Percentiles rank a stretch among this genome's conserved stretches.
These are phyloP conservation scores for Sebastes vulpes DNA, from an alignment of 2,797 vertebrate species.

Conservation along the genomic window DNA sequence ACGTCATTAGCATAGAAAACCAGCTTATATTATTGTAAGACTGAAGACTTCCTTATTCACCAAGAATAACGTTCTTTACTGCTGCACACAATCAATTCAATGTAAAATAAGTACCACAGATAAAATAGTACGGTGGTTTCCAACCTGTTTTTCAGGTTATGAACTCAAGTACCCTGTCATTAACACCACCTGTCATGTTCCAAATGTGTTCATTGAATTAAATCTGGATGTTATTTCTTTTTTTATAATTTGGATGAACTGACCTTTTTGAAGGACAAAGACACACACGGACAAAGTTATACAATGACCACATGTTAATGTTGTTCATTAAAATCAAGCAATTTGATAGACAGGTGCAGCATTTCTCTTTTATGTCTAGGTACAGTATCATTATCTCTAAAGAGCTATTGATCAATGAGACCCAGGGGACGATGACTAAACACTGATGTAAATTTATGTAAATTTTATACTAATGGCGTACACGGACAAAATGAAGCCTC, in stretches of 20 bases:
- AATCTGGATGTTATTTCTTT: too few species aligned
- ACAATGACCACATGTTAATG: neutral
- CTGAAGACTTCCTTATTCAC: too few species aligned
- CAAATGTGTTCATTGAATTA: too few species aligned
- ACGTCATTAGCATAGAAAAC: too few species aligned
- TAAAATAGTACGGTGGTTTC: too few species aligned
- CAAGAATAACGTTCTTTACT: too few species aligned
- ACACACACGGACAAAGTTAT: neutral
- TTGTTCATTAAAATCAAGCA: neutral
- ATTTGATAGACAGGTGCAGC: neutral
- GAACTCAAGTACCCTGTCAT: too few species aligned
- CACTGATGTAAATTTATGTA: constrained; percentile 12
- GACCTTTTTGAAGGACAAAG: neutral
- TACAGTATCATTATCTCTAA: neutral
- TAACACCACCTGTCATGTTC: too few species aligned
- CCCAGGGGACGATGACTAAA: neutral
- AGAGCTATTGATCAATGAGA: constrained; percentile 3
- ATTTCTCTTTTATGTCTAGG: neutral
- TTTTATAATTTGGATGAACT: neutral
- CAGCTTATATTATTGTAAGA: too few species aligned
- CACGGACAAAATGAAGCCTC: neutral
- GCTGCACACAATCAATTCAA: too few species aligned
- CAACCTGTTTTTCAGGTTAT: too few species aligned
- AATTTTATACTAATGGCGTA: constrained; percentile 7
- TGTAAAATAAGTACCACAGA: too few species aligned